Conservation (phyloP, 2,888 invertebrate species). For the Brachynemurus nebulosus region DNA sequence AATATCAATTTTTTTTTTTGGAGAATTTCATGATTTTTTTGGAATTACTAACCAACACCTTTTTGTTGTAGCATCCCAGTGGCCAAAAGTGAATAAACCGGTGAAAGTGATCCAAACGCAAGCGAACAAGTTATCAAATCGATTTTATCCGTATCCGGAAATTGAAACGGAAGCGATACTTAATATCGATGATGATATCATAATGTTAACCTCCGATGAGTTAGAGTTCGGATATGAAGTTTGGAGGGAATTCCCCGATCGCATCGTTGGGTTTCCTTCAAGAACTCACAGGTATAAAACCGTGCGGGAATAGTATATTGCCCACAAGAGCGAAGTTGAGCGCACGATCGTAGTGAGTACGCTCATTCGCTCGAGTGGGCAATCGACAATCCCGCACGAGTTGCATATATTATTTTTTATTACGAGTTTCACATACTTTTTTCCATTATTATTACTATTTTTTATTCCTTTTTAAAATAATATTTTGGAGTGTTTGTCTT, state of each 20-base stretch:
- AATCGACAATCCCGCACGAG: too few species aligned
- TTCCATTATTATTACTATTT: too few species aligned
- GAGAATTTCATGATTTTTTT: neutral
- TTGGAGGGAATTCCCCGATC: conserved; percentile 93
- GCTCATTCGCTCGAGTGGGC: too few species aligned
- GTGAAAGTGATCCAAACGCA: conserved; percentile 80
- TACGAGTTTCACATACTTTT: too few species aligned
- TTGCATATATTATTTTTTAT: too few species aligned
- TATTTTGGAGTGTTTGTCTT: too few species aligned
- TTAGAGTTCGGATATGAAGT: conserved; percentile 92
- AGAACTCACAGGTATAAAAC: conserved; percentile 77
- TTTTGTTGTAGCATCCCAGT: conserved; percentile 55
- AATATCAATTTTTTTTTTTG: conserved; percentile 27
- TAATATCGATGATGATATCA: conserved; percentile 90
- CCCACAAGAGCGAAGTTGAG: too few species aligned
- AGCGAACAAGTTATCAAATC: conserved; percentile 86
- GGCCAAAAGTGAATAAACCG: conserved; percentile 81
- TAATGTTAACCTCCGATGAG: conserved; percentile 91
- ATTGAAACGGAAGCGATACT: conserved; percentile 94
- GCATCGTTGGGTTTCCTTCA: conserved; percentile 93
- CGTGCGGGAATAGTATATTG: too few species aligned
- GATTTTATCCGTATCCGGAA: conserved; percentile 91
- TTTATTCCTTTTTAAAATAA: too few species aligned
- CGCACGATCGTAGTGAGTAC: too few species aligned
- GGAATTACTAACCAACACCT: neutral